Evolutionary conservation across 2,797 vertebrate species (phyloP), one percentile per base, ranked within the genome.

Genomic region (Sebastes matsubarae): DNA sequence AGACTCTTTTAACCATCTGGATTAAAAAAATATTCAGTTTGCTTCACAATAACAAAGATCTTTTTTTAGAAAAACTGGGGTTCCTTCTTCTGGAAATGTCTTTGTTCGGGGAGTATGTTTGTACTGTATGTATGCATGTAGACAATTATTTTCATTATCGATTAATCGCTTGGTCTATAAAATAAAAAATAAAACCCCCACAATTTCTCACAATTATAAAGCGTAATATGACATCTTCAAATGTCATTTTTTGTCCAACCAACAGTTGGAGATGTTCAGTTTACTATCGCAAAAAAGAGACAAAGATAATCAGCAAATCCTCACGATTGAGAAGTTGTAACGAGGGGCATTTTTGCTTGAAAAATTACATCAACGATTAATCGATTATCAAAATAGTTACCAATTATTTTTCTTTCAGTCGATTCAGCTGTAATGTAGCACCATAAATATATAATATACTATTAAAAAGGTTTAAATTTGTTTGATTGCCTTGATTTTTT

Each of bases 11-110:
- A 20, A 60, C 6, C 29, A 8, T 32, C 11, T 3, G 25, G n/a
- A 12, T 5, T 5, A 30, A 30, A 29, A 29, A 55, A 14, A 14
- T 54, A 13, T 57, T 25, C 3, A 9, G 4, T 34, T 68, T 69
- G 4, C 58, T 68, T 24, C 14, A 25, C 0, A 0, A 54, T 4
- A 22, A 65, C 7, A 22, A 29, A 3, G 14, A 13, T 7, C n/a
- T 34, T 29, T 29, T 38, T 38, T 32, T 32, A 32, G 30, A 16
- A 36, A 10, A 24, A 32, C 10, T 38, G 16, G 38, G 9, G 89
- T 2, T 83, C 7, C 2, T 91, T 88, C n/a, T 27, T 27, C 77
- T 87, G 73, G 13, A 16, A 8, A 34, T 0, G 25, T 8, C 20
- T 10, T 20, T 25, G 29, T 50, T 60, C 6, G 22, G n/a, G 7